Conservation (phyloP, 2,888 invertebrate genomes). For the Steromphala cineraria region DNA sequence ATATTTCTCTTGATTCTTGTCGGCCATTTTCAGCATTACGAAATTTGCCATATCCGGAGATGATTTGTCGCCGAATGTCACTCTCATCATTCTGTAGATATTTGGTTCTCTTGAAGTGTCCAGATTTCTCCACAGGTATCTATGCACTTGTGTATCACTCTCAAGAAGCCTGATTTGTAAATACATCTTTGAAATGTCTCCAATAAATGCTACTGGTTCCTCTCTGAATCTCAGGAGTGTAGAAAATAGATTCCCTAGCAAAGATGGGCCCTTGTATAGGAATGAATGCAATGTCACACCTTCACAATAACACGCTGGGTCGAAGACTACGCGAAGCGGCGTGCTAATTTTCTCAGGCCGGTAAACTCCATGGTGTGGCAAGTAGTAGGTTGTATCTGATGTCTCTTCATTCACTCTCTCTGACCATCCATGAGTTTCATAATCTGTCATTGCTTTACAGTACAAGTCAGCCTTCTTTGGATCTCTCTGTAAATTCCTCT, state of each 20-base stretch:
- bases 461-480: not conserved
- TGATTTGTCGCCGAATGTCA: not conserved
- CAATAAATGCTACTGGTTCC: not conserved
- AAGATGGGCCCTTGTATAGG: not conserved
- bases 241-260: slow-evolving; percentile 6
- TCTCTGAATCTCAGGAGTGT: slow-evolving; percentile 5
- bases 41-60: slow-evolving; percentile 8
- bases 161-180: not conserved
- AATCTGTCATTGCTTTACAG: not conserved
- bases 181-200: not conserved
- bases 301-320: slow-evolving; percentile 20
- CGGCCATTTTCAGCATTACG: slow-evolving; percentile 17
- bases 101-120: not conserved
- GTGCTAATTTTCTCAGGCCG: slow-evolving; percentile 22
- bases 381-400: not conserved
- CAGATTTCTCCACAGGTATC: not conserved
- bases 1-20: not conserved
- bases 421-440: not conserved
- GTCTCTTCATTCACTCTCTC: not conserved
- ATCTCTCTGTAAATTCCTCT: not conserved
- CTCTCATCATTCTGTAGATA: not conserved
- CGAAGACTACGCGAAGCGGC: slow-evolving; percentile 22
- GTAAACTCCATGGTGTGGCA: slow-evolving; percentile 29
- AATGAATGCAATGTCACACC: slow-evolving; percentile 10
- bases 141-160: not conserved